phyloP scores from a whole-genome alignment of 2,888 invertebrate genomes.

The Exocentrus adspersus region DNA sequence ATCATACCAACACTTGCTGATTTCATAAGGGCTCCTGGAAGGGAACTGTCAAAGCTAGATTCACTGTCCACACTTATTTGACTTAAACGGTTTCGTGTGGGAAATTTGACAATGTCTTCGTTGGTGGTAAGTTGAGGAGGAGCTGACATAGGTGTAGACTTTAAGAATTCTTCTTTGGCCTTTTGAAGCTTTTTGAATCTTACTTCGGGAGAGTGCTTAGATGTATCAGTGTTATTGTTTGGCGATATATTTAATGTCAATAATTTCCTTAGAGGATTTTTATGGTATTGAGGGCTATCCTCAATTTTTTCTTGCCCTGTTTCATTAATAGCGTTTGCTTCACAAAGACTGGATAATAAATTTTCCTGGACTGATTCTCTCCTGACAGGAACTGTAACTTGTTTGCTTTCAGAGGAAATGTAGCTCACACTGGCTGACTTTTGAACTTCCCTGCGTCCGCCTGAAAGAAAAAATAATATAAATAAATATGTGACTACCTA shows the following conservation, averaged over 20 bases:
- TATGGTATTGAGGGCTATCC: background rate
- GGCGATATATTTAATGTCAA: conserved; percentile 34
- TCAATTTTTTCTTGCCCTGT: background rate
- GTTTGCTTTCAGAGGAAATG: conserved; percentile 51
- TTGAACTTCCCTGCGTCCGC: conserved; percentile 68
- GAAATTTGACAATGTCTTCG: conserved; percentile 49
- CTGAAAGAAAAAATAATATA: conserved; percentile 29
- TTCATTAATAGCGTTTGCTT: background rate
- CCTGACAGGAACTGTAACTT: conserved; percentile 61
- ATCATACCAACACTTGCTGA: conserved; percentile 85
- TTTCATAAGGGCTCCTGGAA: conserved; percentile 69
- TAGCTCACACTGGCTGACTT: conserved; percentile 72
- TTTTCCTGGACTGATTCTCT: conserved; percentile 38
- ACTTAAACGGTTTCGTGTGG: conserved; percentile 63
- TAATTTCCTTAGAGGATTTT: conserved; percentile 1
- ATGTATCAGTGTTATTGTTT: conserved; percentile 11
- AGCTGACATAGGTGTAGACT: conserved; percentile 46
- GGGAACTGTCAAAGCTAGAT: conserved; percentile 61
- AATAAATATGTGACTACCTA: too few relatives aligned
- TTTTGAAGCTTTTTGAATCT: conserved; percentile 72
- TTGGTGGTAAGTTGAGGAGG: conserved; percentile 34
- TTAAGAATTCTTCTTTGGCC: conserved; percentile 78
- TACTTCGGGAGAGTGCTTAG: conserved; percentile 55
- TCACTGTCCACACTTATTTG: conserved; percentile 74
- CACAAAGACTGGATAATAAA: background rate